Evolutionary conservation across 2,888 invertebrate genomes (phyloP).

Genomic region (Cataglyphis altisquamis): DNA sequence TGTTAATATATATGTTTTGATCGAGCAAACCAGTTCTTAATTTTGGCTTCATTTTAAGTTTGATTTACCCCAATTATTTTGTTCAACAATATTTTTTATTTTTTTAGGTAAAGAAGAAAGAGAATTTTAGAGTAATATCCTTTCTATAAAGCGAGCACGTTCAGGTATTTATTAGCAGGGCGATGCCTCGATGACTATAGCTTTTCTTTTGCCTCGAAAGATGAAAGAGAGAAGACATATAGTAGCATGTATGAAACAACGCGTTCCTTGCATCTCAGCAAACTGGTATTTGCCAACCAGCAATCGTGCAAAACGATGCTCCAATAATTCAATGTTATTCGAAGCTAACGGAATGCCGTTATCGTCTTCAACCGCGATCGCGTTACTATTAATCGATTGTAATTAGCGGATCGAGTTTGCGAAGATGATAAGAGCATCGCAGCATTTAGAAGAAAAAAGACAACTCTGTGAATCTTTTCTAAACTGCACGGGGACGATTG

Average conservation of each 20-base stretch:
- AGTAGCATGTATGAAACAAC: constrained; percentile 57
- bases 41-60: not conserved
- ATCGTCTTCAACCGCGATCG: not conserved
- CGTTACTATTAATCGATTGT: not conserved
- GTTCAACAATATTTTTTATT: not conserved
- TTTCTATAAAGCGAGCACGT: too few species aligned
- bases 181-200: not conserved
- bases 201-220: not conserved
- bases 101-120: not conserved
- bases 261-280: constrained; percentile 41
- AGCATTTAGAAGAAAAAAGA: not conserved
- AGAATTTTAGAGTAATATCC: not conserved
- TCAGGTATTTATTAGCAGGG: too few species aligned
- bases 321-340: constrained; percentile 69
- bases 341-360: constrained; percentile 63
- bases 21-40: not conserved
- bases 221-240: not conserved
- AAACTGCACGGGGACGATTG: too few species aligned
- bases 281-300: constrained; percentile 64
- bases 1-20: not conserved
- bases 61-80: not conserved
- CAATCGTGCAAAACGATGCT: constrained; percentile 68
- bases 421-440: not conserved
- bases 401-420: not conserved
- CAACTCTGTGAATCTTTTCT: not conserved